phyloP scores from a whole-genome alignment of 2,797 vertebrate genomes.

The Takifugu rubripes region DNA sequence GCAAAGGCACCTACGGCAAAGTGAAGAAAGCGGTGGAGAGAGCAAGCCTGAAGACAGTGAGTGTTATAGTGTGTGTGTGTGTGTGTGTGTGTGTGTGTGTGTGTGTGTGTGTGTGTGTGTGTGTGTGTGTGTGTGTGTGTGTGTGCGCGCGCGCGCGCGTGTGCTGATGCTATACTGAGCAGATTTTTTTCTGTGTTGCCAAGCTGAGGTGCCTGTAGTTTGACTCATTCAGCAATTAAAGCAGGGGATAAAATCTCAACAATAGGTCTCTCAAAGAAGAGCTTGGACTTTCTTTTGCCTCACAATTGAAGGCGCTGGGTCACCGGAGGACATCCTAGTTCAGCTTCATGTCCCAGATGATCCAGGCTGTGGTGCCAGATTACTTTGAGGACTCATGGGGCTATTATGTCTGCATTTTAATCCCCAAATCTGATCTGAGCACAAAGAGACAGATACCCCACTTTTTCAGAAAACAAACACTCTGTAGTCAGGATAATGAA shows the following conservation, averaged over 20 bases:
- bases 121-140: constrained; percentile 7
- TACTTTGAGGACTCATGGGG: constrained; percentile 35
- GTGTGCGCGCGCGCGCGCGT: constrained; percentile 33
- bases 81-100: background rate
- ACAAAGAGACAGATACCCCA: constrained; percentile 27
- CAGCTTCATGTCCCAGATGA: constrained; percentile 12
- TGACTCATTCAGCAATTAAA: constrained; percentile 66
- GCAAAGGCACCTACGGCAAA: constrained; percentile 80
- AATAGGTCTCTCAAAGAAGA: constrained; percentile 44
- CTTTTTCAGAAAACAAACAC: constrained; percentile 49
- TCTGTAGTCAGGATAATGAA: constrained; percentile 36
- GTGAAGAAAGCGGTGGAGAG: constrained; percentile 80
- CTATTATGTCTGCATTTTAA: constrained; percentile 34
- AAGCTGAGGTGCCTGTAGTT: constrained; percentile 64
- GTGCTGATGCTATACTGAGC: constrained; percentile 18
- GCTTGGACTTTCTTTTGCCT: constrained; percentile 22
- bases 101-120: background rate
- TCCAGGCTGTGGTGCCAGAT: constrained; percentile 26
- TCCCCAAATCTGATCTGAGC: constrained; percentile 31
- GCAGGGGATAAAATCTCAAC: constrained; percentile 49
- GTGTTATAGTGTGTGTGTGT: constrained; percentile 21
- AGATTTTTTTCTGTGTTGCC: constrained; percentile 54
- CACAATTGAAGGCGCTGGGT: background rate
- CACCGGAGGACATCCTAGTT: background rate
- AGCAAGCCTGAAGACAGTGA: constrained; percentile 69